A percentile compares a stretch with the other conserved stretches of the same genome.
Conservation (phyloP, 2,888 invertebrate species). For the Tetropium fuscum region DNA sequence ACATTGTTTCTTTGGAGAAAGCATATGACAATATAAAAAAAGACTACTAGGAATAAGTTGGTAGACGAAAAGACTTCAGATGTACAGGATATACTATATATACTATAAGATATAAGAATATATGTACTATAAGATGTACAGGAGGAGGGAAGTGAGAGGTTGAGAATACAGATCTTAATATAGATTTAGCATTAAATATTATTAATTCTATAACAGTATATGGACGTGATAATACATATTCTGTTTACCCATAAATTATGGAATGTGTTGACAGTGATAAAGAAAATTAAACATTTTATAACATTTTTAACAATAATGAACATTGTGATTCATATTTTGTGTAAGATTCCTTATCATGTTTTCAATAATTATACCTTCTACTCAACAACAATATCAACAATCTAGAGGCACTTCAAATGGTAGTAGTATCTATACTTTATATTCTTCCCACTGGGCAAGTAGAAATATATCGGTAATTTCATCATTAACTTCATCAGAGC, state of each 20-base stretch:
- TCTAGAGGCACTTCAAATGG: not conserved
- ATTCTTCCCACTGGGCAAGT: not conserved
- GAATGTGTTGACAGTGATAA: not conserved
- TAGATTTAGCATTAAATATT: too few species aligned
- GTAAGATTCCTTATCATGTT: not conserved
- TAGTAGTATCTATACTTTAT: not conserved
- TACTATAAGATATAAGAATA: too few species aligned
- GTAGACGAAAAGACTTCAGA: too few species aligned
- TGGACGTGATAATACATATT: too few species aligned
- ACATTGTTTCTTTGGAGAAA: too few species aligned
- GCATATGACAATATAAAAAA: too few species aligned
- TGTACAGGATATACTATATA: too few species aligned
- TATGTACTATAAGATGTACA: too few species aligned
- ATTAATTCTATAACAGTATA: too few species aligned
- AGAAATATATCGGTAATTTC: not conserved
- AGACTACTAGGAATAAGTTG: too few species aligned
- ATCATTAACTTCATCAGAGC: not conserved
- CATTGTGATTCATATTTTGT: not conserved
- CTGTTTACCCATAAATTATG: not conserved
- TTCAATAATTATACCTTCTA: conserved; percentile 1
- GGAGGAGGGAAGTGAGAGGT: too few species aligned
- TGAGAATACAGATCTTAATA: too few species aligned
- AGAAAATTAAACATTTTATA: not conserved
- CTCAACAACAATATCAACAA: not conserved
- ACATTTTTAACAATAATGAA: conserved; percentile 1